Conservation (phyloP, 2,113 vertebrate species). For the Colinus virginianus region DNA sequence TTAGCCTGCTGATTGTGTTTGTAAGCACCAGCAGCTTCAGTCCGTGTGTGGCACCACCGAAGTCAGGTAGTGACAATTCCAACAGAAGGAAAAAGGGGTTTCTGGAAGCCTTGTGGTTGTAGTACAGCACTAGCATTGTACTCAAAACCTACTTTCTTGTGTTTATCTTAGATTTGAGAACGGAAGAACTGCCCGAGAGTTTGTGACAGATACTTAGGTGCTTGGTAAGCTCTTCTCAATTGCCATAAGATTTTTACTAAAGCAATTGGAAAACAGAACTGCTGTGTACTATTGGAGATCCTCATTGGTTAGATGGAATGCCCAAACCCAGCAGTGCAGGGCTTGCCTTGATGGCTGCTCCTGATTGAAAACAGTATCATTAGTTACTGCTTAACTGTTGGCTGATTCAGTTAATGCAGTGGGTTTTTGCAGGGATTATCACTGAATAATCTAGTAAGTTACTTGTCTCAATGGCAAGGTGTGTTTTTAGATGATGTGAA, state of each 20-base stretch:
- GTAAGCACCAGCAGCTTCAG: too few relatives aligned
- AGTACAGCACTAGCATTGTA: background rate
- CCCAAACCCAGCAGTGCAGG: background rate
- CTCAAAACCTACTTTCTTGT: background rate
- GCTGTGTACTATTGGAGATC: accelerated
- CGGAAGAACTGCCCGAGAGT: background rate
- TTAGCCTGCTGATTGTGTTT: too few relatives aligned
- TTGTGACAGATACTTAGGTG: background rate
- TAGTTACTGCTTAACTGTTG: background rate
- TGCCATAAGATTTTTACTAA: background rate
- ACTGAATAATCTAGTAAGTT: background rate
- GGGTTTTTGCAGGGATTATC: background rate
- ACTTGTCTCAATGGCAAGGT: accelerated
- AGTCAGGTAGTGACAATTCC: background rate
- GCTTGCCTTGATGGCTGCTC: background rate
- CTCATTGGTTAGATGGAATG: accelerated
- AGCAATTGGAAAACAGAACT: background rate
- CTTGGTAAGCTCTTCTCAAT: background rate
- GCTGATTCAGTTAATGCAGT: background rate
- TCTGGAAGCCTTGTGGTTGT: background rate
- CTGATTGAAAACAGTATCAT: background rate
- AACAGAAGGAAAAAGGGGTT: background rate
- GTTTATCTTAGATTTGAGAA: background rate
- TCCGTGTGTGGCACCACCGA: background rate
- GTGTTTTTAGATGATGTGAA: background rate